Base-by-base conservation (phyloP, 2,888 invertebrate genomes). In the Microctonus aethiopoides region DNA sequence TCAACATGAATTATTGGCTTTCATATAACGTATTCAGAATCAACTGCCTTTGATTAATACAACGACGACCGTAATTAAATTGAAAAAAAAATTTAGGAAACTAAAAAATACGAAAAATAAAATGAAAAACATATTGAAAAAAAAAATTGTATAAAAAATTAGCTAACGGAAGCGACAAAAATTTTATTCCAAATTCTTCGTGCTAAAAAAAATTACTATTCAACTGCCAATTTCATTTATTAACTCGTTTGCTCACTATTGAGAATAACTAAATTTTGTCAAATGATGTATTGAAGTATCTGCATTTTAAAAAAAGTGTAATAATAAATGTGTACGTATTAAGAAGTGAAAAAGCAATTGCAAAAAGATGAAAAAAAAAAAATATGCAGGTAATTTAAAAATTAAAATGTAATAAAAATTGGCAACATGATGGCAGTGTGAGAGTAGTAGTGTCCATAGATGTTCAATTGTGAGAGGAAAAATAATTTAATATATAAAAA, bases 201-300 rank as follows among this genome's bases (percentile, higher is more conserved):
- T 26, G 59, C 46, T 39, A 63, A 41, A 62, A 67, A 65, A 60
- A 61, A 66, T 51, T 26, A 74, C 73, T 76, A 77, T 77, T 79
- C 78, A 78, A 83, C 83, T 82, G 83, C 81, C 83, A 83, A 75
- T 72, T 78, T 79, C 75, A 76, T 76, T 79, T 77, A 79, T 77
- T 73, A 77, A 71, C 72, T 36, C 16, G 13, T 29, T 62, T 46
- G 26, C n/a, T 26, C 62, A 29, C 9, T 39, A 20, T 10, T 39
- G 24, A 56, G 29, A 16, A 29, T 54, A 39, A 34, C 22, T 1
- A 46, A 46, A 16, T 46, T 16, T 46, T 6, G 5, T 46, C 16
- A 9, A 46, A 6, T 46, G 46, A 16, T 41, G 6, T 41, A 41
- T 1, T 13, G 41, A 13, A 41, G n/a, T 41, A 29, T 26, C n/a